phyloP scores from a whole-genome alignment of 1,140 invertebrate species.

The Meloidogyne hapla region DNA sequence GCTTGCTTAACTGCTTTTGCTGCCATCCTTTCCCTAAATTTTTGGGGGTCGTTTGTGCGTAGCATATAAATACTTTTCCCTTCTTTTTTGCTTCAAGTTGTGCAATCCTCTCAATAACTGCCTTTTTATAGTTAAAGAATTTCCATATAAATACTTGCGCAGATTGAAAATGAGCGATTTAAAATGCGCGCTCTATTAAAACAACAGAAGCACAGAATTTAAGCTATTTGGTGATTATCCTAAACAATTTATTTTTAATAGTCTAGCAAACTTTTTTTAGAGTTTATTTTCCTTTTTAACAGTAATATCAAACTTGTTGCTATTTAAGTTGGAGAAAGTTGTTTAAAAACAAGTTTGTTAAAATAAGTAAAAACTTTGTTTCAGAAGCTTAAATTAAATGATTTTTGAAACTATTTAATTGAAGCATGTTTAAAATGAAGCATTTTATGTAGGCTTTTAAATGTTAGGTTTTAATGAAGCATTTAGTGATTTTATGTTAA shows the following conservation, averaged over 20 bases:
- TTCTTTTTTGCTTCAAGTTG: neutral
- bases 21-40: neutral
- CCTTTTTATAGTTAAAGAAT: conserved; percentile 3
- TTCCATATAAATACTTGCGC: neutral
- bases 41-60: neutral
- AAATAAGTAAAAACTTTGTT: no score
- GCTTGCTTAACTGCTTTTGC: neutral
- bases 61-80: neutral
- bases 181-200: neutral
- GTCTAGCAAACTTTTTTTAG: neutral
- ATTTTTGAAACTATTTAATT: no score
- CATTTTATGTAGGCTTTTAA: no score
- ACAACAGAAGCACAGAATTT: neutral
- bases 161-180: conserved; percentile 5
- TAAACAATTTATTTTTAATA: neutral
- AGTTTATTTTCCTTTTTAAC: neutral
- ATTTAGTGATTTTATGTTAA: no score
- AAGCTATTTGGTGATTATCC: neutral
- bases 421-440: no score
- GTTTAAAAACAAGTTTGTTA: no score
- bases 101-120: neutral
- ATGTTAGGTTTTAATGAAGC: no score
- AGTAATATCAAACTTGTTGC: no score
- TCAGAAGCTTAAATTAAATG: no score
- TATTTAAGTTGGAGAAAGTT: no score